Conservation (phyloP, 30 jellyfish, hydroid and myxozoan genomes). For the Aurelia sp. region DNA sequence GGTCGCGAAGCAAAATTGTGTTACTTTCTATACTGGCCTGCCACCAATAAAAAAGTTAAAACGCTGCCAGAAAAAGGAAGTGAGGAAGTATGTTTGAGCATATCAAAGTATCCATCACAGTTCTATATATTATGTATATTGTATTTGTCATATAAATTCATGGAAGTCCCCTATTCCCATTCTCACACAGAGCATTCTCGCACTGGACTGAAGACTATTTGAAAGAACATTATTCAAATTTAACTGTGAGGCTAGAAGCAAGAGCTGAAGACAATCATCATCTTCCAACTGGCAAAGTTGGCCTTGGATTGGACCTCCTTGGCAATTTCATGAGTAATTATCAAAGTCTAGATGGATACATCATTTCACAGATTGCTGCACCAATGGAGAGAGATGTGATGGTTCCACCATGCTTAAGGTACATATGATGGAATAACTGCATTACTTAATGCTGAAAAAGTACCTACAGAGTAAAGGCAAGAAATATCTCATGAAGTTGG, state of each 20-base stretch:
- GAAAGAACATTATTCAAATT: slow-evolving; percentile 41
- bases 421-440: too few species aligned
- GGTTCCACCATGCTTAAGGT: slow-evolving; percentile 74
- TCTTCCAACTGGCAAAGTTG: slow-evolving; percentile 56
- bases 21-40: too few species aligned
- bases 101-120: too few species aligned
- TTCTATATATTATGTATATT: too few species aligned
- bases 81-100: too few species aligned
- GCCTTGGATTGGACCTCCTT: slow-evolving; percentile 66
- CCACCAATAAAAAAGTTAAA: too few species aligned
- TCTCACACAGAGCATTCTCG: slow-evolving; percentile 67
- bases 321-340: slow-evolving; percentile 33
- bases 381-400: slow-evolving; percentile 76
- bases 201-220: slow-evolving; percentile 74
- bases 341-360: slow-evolving; percentile 56
- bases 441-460: too few species aligned
- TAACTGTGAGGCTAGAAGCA: slow-evolving; percentile 72
- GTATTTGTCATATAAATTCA: too few species aligned
- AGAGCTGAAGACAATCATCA: slow-evolving; percentile 19
- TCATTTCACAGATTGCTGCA: slow-evolving; percentile 70
- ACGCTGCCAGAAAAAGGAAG: too few species aligned
- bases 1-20: too few species aligned
- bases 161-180: not conserved
- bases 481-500: too few species aligned
- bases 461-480: too few species aligned